These are phyloP conservation scores for Larimichthys crocea DNA, from an alignment of 2,113 vertebrate genomes.

Conservation along the genomic window DNA sequence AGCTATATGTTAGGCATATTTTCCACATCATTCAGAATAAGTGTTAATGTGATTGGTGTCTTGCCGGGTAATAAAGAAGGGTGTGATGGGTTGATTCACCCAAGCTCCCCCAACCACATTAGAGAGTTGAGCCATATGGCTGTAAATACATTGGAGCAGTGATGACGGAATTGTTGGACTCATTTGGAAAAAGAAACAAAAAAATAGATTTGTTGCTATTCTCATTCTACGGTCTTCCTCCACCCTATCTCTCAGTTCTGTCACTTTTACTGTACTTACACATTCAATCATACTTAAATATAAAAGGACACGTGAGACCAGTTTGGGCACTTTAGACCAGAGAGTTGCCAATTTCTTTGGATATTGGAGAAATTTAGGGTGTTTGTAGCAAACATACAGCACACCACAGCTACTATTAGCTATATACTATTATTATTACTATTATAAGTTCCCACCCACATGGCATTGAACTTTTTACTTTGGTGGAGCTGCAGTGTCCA, in stretches of 20 bases:
- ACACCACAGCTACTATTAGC: not conserved
- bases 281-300: not conserved
- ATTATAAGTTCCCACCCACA: not conserved
- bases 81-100: slow-evolving; percentile 43
- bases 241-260: not conserved
- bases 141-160: slow-evolving; percentile 18
- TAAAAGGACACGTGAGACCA: not conserved
- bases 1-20: slow-evolving; percentile 3
- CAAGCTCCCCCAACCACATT: slow-evolving; percentile 25
- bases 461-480: not conserved
- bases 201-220: not conserved
- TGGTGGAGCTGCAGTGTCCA: not conserved
- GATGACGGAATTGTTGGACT: slow-evolving; percentile 45
- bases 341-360: not conserved
- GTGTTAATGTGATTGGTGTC: slow-evolving; percentile 39
- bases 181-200: not conserved
- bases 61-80: slow-evolving; percentile 51
- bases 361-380: not conserved
- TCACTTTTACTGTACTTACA: slow-evolving; percentile 1
- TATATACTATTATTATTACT: too few species aligned
- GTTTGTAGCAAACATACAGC: not conserved
- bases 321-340: not conserved
- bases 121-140: slow-evolving; percentile 30
- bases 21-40: slow-evolving; percentile 48
- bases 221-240: not conserved